A percentile compares a stretch with the other conserved stretches of the same genome.
These are phyloP conservation scores for Drosophila formosana DNA, from an alignment of 2,888 invertebrate species.

Conservation along the genomic window DNA sequence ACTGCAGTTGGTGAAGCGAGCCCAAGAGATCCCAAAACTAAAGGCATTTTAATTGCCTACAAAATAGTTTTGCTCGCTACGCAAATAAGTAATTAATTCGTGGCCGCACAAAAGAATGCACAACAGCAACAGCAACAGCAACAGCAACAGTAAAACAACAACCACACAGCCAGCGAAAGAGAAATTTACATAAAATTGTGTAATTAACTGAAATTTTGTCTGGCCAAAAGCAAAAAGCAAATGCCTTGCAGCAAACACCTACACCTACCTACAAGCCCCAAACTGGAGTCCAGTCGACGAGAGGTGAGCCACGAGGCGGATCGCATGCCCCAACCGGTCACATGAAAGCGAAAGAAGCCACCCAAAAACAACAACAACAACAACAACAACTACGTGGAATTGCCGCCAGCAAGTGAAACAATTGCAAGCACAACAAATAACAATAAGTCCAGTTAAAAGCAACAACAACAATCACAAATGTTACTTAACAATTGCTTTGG, in stretches of 20 bases:
- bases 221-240: slow-evolving; percentile 35
- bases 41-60: slow-evolving; percentile 75
- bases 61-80: slow-evolving; percentile 64
- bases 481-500: slow-evolving; percentile 63
- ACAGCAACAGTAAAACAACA: slow-evolving; percentile 17
- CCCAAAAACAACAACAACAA: slow-evolving; percentile 31
- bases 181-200: slow-evolving; percentile 79
- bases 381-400: slow-evolving; percentile 29
- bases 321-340: slow-evolving; percentile 35
- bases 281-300: slow-evolving; percentile 39
- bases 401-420: slow-evolving; percentile 57
- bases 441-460: slow-evolving; percentile 35
- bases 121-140: slow-evolving; percentile 39
- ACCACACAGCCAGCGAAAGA: slow-evolving; percentile 52
- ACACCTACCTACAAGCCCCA: slow-evolving; percentile 10
- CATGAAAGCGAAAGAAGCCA: slow-evolving; percentile 69
- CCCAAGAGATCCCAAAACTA: slow-evolving; percentile 42
- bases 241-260: slow-evolving; percentile 61
- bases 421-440: slow-evolving; percentile 51
- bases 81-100: slow-evolving; percentile 75
- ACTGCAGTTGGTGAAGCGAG: slow-evolving; percentile 57
- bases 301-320: slow-evolving; percentile 37
- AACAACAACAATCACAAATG: slow-evolving; percentile 49
- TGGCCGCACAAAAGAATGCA: slow-evolving; percentile 68
- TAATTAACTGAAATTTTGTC: slow-evolving; percentile 63